A percentile compares a stretch with the other conserved stretches of the same genome.
These are phyloP conservation scores for Chalcosyrphus nemorum DNA, from an alignment of 2,888 invertebrate genomes.

Conservation along the genomic window DNA sequence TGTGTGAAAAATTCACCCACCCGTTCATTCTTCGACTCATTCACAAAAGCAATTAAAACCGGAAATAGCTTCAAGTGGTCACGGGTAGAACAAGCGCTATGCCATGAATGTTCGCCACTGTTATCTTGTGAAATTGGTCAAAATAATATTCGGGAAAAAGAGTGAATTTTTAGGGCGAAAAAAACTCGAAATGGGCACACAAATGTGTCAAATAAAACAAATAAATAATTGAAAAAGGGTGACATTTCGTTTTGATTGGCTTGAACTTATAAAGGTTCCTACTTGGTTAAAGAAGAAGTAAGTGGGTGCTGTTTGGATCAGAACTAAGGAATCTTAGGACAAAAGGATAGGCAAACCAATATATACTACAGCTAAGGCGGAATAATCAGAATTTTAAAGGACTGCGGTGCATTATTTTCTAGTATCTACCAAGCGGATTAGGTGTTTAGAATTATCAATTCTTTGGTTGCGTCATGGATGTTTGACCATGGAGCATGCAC, in stretches of 20 bases:
- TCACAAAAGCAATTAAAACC: constrained; percentile 72
- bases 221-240: constrained; percentile 41
- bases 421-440: too few relatives aligned
- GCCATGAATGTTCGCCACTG: background rate
- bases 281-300: too few relatives aligned
- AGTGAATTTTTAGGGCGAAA: constrained; percentile 21
- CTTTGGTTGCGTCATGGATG: too few relatives aligned
- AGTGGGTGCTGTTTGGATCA: too few relatives aligned
- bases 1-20: constrained; percentile 54
- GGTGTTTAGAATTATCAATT: too few relatives aligned
- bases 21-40: constrained; percentile 55
- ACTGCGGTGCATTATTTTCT: too few relatives aligned
- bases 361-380: too few relatives aligned
- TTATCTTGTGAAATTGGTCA: constrained; percentile 53
- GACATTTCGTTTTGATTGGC: constrained; percentile 19
- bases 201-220: constrained; percentile 36
- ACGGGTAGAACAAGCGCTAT: constrained; percentile 20
- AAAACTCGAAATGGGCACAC: constrained; percentile 49
- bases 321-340: too few relatives aligned
- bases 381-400: too few relatives aligned
- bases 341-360: too few relatives aligned
- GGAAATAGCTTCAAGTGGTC: constrained; percentile 67
- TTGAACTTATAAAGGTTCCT: background rate
- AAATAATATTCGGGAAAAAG: constrained; percentile 38
- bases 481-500: too few relatives aligned